A percentile compares a stretch with the other conserved stretches of the same genome.
Evolutionary conservation across 2,113 vertebrate genomes (phyloP).

Genomic region (Cervus canadensis): DNA sequence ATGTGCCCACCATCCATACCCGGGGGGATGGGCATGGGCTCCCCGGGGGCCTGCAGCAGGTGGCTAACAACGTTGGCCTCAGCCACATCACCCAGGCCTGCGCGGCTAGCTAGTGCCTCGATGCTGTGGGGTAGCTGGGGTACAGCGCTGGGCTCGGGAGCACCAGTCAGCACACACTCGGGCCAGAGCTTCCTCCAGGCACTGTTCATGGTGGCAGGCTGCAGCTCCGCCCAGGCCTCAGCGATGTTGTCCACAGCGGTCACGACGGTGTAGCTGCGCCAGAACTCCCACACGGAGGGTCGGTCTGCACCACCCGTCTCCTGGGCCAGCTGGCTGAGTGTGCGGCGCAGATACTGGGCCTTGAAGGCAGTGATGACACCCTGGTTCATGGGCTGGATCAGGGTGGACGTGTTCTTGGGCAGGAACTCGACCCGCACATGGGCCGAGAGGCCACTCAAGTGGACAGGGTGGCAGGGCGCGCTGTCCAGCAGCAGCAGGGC

Average conservation of each 20-base stretch:
- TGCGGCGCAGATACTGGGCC: background rate
- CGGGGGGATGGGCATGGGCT: background rate
- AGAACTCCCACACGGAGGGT: background rate
- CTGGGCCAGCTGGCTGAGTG: background rate
- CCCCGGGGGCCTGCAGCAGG: background rate
- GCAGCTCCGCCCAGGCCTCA: background rate
- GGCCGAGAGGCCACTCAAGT: background rate
- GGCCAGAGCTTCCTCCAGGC: slow-evolving; percentile 42
- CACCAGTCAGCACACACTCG: background rate
- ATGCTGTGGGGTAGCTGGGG: background rate
- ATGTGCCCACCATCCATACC: background rate
- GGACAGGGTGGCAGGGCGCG: background rate
- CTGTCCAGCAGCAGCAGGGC: slow-evolving; percentile 36
- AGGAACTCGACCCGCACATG: slow-evolving; percentile 45
- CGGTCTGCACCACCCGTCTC: background rate
- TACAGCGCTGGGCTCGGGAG: rapidly evolving
- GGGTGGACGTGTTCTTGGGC: slow-evolving; percentile 34
- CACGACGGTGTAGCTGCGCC: background rate
- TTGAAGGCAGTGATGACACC: slow-evolving; percentile 37
- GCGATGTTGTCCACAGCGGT: background rate
- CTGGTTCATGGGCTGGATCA: slow-evolving; percentile 57
- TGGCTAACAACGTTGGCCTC: background rate
- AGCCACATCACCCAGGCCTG: background rate
- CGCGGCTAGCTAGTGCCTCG: background rate
- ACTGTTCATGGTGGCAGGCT: background rate